A percentile compares a stretch with the other conserved stretches of the same genome.
These are phyloP conservation scores for Harpagifer antarcticus DNA, from an alignment of 2,797 vertebrate genomes.

Conservation along the genomic window DNA sequence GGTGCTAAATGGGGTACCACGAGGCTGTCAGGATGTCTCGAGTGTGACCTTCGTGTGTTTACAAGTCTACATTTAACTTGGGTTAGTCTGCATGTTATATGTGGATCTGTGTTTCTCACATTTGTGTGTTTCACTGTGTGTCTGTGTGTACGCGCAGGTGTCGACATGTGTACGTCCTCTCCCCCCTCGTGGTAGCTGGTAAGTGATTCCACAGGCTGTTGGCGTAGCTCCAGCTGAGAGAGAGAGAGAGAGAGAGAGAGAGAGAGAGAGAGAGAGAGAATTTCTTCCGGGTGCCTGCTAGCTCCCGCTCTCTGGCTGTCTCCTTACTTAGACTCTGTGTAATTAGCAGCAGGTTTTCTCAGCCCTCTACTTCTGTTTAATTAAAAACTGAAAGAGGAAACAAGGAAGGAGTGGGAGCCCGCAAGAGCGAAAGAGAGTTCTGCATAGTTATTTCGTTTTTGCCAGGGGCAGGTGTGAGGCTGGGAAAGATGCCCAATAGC, in stretches of 20 bases:
- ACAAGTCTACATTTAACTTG: slow-evolving; percentile 32
- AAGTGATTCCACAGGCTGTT: slow-evolving; percentile 84
- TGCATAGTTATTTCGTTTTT: slow-evolving; percentile 78
- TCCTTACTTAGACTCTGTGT: slow-evolving; percentile 83
- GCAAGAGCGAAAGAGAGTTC: slow-evolving; percentile 65
- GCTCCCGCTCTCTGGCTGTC: slow-evolving; percentile 71
- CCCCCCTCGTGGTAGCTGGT: slow-evolving; percentile 63
- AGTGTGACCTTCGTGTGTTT: slow-evolving; percentile 29
- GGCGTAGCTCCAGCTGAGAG: slow-evolving; percentile 73
- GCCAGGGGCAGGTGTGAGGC: slow-evolving; percentile 77
- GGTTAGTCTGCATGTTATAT: background rate
- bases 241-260: slow-evolving; percentile 40
- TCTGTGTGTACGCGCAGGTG: slow-evolving; percentile 16
- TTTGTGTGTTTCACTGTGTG: background rate
- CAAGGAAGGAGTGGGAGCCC: slow-evolving; percentile 64
- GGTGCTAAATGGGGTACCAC: slow-evolving; percentile 37
- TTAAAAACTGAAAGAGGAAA: slow-evolving; percentile 80
- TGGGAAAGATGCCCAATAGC: slow-evolving; percentile 73
- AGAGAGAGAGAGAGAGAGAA: too few species aligned
- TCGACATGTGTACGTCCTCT: slow-evolving; percentile 46
- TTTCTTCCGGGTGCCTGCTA: slow-evolving; percentile 74
- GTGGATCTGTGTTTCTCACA: too few species aligned
- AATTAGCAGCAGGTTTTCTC: slow-evolving; percentile 81
- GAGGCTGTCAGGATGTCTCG: slow-evolving; percentile 24
- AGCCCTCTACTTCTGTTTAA: slow-evolving; percentile 82